A percentile compares a stretch with the other conserved stretches of the same genome.
These are phyloP conservation scores for Galerucella calmariensis DNA, from an alignment of 2,888 invertebrate genomes.

Conservation along the genomic window DNA sequence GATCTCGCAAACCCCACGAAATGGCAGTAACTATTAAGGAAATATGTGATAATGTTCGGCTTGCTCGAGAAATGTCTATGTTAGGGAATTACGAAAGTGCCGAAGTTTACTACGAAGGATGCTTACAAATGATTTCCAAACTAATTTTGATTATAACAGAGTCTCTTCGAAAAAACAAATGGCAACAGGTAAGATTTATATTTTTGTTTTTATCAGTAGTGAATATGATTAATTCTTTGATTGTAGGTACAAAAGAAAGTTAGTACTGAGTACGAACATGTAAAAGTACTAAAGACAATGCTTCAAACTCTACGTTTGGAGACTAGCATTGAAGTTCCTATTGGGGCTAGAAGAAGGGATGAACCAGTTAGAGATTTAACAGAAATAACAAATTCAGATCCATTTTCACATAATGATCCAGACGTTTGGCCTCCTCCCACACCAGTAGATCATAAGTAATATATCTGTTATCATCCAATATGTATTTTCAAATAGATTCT, in stretches of 20 bases:
- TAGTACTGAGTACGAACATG: slow-evolving; percentile 88
- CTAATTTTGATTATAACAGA: slow-evolving; percentile 84
- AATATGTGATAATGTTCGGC: slow-evolving; percentile 93
- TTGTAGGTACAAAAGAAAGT: slow-evolving; percentile 87
- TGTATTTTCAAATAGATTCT: background rate
- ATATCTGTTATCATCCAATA: background rate
- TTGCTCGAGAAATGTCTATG: slow-evolving; percentile 94
- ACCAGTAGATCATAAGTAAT: slow-evolving; percentile 76
- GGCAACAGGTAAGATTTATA: slow-evolving; percentile 79
- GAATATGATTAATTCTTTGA: background rate
- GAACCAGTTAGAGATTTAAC: slow-evolving; percentile 80
- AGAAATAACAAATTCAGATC: slow-evolving; percentile 73
- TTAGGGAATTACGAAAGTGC: slow-evolving; percentile 96
- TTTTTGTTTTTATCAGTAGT: slow-evolving; percentile 9
- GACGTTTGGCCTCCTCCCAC: slow-evolving; percentile 90
- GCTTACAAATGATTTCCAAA: slow-evolving; percentile 90
- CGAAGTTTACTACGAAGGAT: slow-evolving; percentile 92
- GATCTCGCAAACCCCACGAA: slow-evolving; percentile 57
- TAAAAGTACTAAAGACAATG: slow-evolving; percentile 83
- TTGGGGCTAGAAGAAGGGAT: slow-evolving; percentile 64
- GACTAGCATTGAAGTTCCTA: slow-evolving; percentile 67
- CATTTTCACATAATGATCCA: slow-evolving; percentile 75
- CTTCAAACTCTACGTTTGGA: slow-evolving; percentile 82
- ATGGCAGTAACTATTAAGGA: slow-evolving; percentile 92
- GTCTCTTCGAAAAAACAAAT: slow-evolving; percentile 84